phyloP scores from a whole-genome alignment of 2,797 vertebrate genomes.

The Muscicapa striata region DNA sequence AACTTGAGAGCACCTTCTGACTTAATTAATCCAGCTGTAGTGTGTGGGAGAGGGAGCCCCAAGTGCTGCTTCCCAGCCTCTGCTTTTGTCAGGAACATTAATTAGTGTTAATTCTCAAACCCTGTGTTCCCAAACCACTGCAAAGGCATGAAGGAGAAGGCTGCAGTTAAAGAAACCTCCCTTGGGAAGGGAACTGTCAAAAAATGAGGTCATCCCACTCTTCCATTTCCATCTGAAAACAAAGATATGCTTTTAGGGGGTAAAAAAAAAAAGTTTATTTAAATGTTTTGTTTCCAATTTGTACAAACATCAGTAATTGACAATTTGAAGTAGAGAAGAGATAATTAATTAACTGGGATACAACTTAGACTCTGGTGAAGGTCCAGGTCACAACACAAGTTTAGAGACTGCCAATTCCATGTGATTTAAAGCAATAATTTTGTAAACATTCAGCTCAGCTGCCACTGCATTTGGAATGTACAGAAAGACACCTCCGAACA shows the following conservation, averaged over 20 bases:
- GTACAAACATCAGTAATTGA: background rate
- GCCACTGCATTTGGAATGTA: conserved; percentile 18
- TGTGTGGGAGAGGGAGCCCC: background rate
- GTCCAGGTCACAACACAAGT: background rate
- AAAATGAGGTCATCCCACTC: background rate
- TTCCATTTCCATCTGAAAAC: background rate
- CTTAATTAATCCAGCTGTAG: conserved; percentile 11
- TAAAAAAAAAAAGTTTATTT: conserved; percentile 66
- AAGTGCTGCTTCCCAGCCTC: background rate
- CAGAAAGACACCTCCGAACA: background rate
- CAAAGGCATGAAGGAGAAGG: background rate
- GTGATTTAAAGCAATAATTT: background rate
- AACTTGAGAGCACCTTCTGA: conserved; percentile 66
- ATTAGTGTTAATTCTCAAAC: background rate
- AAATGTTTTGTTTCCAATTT: conserved; percentile 66
- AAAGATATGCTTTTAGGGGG: conserved; percentile 38
- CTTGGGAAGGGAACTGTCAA: background rate
- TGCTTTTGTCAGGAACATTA: background rate
- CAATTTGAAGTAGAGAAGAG: conserved; percentile 14
- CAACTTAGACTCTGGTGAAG: background rate
- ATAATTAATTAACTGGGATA: conserved; percentile 47
- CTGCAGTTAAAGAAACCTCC: background rate
- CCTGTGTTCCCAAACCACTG: background rate
- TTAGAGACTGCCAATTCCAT: background rate
- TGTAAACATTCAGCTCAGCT: conserved; percentile 40